Percentiles rank a stretch among this genome's conserved stretches.
phyloP scores from a whole-genome alignment of 2,797 vertebrate species.

The Darevskia mixta region DNA sequence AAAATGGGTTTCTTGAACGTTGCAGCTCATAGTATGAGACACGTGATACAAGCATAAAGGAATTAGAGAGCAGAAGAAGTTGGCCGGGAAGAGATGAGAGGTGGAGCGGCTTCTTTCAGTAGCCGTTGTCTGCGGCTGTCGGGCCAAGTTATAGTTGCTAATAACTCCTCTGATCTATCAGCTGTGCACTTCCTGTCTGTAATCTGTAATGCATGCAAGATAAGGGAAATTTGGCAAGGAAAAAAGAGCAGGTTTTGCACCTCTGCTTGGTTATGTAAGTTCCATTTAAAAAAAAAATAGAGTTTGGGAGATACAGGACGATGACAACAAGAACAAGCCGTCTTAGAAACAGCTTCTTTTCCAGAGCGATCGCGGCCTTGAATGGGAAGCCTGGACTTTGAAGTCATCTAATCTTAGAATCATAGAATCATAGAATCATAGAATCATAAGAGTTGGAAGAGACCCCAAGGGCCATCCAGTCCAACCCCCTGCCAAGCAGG shows the following conservation, averaged over 20 bases:
- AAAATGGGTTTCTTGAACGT: no score
- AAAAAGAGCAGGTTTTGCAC: not conserved
- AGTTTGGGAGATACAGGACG: no score
- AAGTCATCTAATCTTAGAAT: no score
- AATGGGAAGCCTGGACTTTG: no score
- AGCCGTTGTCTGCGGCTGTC: not conserved
- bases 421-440: no score
- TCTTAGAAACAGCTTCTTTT: no score
- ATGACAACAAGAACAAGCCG: no score
- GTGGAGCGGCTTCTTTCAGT: not conserved
- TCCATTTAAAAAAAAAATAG: not conserved
- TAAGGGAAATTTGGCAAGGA: conserved; percentile 47
- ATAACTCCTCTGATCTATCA: not conserved
- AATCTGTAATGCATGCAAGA: conserved; percentile 62
- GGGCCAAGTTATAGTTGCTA: not conserved
- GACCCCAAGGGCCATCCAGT: no score
- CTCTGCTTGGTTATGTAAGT: conserved; percentile 57
- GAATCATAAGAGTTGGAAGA: no score
- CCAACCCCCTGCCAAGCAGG: no score
- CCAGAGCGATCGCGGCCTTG: no score
- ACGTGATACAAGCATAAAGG: not conserved
- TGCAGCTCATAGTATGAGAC: not conserved
- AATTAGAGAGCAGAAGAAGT: not conserved
- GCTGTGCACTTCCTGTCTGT: conserved; percentile 29
- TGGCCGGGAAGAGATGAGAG: not conserved